Base-by-base conservation (phyloP, 2,113 vertebrate genomes). In the Chaetorhynchus papuensis region DNA sequence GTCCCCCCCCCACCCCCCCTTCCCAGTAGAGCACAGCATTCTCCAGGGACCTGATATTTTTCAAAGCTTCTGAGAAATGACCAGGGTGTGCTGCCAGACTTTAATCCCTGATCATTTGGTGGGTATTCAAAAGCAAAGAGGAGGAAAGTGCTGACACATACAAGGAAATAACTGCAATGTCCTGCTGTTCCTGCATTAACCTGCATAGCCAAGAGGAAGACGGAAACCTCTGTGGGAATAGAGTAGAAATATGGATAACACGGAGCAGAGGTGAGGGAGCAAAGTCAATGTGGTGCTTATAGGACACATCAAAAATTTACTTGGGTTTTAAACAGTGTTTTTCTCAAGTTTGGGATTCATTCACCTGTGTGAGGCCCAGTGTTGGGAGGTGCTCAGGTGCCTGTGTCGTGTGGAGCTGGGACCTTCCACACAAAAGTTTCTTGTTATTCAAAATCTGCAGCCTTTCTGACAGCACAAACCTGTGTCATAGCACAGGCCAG, bases 71-170 rank as follows among this genome's bases (percentile, higher is more conserved):
- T 87, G 74, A 89, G 78, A 91, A 95, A 69, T 33, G 15, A 30
- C 70, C 28, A 14, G n/a, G 49, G 49, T 16, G 54, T 80, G 70
- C 61, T 93, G 75, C 61, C 84, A 85, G 63, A 20, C 37, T 57
- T 85, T 30, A 90, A 75, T 75, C 69, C 60, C 61, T 64, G 44
- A 60, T 72, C 53, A 1, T 30, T 44, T 35, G n/a, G 50, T 84
- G 49, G 26, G 9, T 57, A 35, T 72, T 94, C 65, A 85, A 76
- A 68, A 45, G 49, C 70, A 84, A 87, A 89, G 78, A 68, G 57
- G 23, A 59, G 61, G 21, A 59, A 89, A 95, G 74, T 79, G 81
- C 95, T 94, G 93, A 95, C 45, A 41, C 64, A 11, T 12, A 44
- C 30, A 75, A 68, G 77, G 83, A 78, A 93, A 56, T 41, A 64